phyloP scores from a whole-genome alignment of 2,888 invertebrate species.

The Volucella inanis region DNA sequence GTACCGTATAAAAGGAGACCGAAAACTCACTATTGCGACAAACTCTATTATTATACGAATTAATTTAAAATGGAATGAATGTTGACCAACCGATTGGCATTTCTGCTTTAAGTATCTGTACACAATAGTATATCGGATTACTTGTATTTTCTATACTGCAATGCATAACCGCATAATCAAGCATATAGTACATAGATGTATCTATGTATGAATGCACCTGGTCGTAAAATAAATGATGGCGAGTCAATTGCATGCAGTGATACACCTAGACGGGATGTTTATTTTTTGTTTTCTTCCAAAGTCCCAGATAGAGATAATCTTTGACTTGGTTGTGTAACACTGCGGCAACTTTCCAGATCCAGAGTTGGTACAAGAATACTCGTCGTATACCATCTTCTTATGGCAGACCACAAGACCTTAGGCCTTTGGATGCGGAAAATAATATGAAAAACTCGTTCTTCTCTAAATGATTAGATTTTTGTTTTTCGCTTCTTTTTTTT shows the following conservation, averaged over 20 bases:
- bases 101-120: neutral
- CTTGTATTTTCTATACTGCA: neutral
- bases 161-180: neutral
- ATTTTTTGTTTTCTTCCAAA: slow-evolving; percentile 15
- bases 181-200: too few relatives aligned
- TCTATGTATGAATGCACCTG: neutral
- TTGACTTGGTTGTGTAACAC: slow-evolving; percentile 18
- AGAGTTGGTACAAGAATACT: slow-evolving; percentile 10
- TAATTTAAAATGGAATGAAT: slow-evolving; percentile 5
- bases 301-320: slow-evolving; percentile 39
- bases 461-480: slow-evolving; percentile 53
- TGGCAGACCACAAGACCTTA: slow-evolving; percentile 17
- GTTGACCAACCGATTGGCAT: slow-evolving; percentile 11
- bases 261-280: slow-evolving; percentile 34
- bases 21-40: slow-evolving; percentile 5
- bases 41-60: slow-evolving; percentile 9
- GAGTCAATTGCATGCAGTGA: slow-evolving; percentile 65
- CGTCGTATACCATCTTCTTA: slow-evolving; percentile 15
- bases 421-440: slow-evolving; percentile 62
- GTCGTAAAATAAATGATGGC: slow-evolving; percentile 47
- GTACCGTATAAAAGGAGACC: too few relatives aligned
- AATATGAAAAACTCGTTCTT: slow-evolving; percentile 62
- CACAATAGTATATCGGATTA: slow-evolving; percentile 1
- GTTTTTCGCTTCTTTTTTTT: slow-evolving; percentile 1
- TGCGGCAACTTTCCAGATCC: slow-evolving; percentile 44